These are phyloP conservation scores for Epistrophe grossulariae DNA, from an alignment of 2,888 invertebrate species.

Conservation along the genomic window DNA sequence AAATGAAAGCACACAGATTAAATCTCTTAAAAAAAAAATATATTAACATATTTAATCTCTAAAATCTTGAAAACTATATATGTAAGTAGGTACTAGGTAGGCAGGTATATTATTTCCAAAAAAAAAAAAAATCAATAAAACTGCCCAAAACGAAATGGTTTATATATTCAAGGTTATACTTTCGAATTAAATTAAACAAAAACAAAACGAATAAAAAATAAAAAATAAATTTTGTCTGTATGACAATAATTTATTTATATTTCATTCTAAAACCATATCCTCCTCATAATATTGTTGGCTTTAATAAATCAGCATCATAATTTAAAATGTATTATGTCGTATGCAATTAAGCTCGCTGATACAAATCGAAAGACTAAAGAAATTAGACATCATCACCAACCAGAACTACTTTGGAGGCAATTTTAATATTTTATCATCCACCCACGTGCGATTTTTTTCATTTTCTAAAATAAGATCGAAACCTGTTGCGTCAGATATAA, in stretches of 20 bases:
- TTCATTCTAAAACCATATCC: background rate
- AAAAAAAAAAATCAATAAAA: background rate
- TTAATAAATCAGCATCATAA: conserved; percentile 2
- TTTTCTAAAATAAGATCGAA: conserved; percentile 23
- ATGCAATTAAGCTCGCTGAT: background rate
- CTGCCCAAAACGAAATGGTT: background rate
- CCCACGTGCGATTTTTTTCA: conserved; percentile 28
- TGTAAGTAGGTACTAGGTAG: too few relatives aligned
- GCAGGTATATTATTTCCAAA: background rate
- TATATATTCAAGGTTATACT: conserved; percentile 1
- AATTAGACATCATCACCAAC: conserved; percentile 6
- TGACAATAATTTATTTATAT: background rate
- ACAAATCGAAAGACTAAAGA: conserved; percentile 1
- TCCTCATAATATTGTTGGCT: too few relatives aligned
- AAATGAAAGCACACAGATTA: too few relatives aligned
- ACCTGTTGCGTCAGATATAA: conserved; percentile 53
- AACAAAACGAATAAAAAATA: background rate
- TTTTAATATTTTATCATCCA: conserved; percentile 62
- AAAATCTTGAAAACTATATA: too few relatives aligned
- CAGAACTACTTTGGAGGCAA: conserved; percentile 46
- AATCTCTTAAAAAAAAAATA: too few relatives aligned
- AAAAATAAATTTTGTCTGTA: background rate
- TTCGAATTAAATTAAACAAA: background rate
- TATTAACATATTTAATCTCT: too few relatives aligned
- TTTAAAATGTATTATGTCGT: conserved; percentile 5